Conservation (phyloP, 2,113 vertebrate genomes). For the Eulemur rufifrons region DNA sequence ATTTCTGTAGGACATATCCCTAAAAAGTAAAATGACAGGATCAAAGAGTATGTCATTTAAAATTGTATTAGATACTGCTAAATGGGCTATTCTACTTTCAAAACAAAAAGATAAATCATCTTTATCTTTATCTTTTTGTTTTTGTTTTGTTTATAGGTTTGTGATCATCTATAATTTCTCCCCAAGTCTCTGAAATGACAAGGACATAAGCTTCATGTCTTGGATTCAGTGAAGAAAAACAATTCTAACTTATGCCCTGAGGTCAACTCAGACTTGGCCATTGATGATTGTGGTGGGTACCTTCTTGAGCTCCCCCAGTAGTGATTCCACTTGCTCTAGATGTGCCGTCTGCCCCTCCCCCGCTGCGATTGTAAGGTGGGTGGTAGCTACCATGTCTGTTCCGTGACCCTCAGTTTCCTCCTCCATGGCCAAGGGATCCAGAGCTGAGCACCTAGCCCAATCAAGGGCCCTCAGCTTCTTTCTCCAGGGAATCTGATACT, state of each 20-base stretch:
- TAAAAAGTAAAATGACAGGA: background rate
- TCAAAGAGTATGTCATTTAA: background rate
- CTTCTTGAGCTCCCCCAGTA: background rate
- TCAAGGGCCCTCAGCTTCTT: background rate
- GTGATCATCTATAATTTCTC: background rate
- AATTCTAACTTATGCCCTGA: background rate
- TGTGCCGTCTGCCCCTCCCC: background rate
- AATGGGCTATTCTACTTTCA: background rate
- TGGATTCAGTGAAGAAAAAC: background rate
- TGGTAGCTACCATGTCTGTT: background rate
- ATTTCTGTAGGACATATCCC: background rate
- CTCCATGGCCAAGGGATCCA: background rate
- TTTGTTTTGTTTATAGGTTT: background rate
- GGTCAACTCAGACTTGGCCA: background rate
- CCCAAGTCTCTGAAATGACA: background rate
- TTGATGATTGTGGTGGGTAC: background rate
- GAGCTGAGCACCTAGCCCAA: background rate
- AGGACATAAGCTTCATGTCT: background rate
- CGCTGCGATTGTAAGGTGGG: background rate
- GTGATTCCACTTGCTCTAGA: background rate
- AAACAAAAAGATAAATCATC: background rate
- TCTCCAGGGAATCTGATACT: background rate
- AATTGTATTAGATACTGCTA: background rate
- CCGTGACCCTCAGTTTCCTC: background rate
- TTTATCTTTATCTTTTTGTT: background rate